Evolutionary conservation across 2,888 invertebrate species (phyloP).

Genomic region (Harpalus rufipes): DNA sequence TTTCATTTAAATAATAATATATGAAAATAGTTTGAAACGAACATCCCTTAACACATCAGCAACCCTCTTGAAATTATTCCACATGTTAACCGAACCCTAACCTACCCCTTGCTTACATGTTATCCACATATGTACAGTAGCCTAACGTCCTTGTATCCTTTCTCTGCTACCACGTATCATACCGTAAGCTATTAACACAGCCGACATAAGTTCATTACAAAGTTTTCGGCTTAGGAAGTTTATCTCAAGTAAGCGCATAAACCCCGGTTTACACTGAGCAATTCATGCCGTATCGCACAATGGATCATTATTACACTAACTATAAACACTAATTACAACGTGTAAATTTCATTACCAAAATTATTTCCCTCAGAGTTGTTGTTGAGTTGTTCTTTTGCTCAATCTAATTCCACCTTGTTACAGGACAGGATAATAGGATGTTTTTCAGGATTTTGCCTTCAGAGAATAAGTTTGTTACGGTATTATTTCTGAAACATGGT

Average conservation of each 20-base stretch:
- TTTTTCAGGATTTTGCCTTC: not conserved
- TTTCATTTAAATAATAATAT: not conserved
- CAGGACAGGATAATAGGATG: not conserved
- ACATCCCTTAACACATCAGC: not conserved
- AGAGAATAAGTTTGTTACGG: not conserved
- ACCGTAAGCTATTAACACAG: slow-evolving; percentile 11
- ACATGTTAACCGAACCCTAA: not conserved
- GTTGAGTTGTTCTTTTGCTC: not conserved
- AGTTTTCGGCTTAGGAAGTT: slow-evolving; percentile 57
- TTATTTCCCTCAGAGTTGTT: slow-evolving; percentile 9
- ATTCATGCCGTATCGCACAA: slow-evolving; percentile 29
- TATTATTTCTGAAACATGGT: not conserved
- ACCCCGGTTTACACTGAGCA: slow-evolving; percentile 39
- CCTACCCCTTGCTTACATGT: not conserved
- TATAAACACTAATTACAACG: slow-evolving; percentile 44
- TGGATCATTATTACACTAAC: slow-evolving; percentile 54
- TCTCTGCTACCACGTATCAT: not conserved
- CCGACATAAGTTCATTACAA: slow-evolving; percentile 49
- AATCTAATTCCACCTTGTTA: not conserved
- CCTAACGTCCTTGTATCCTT: not conserved
- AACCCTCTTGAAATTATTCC: not conserved
- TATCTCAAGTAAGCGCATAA: slow-evolving; percentile 44
- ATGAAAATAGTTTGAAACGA: not conserved
- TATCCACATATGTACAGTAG: not conserved
- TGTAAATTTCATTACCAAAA: slow-evolving; percentile 54